Evolutionary conservation across 2,888 invertebrate species (phyloP).

Genomic region (Autographa gamma): DNA sequence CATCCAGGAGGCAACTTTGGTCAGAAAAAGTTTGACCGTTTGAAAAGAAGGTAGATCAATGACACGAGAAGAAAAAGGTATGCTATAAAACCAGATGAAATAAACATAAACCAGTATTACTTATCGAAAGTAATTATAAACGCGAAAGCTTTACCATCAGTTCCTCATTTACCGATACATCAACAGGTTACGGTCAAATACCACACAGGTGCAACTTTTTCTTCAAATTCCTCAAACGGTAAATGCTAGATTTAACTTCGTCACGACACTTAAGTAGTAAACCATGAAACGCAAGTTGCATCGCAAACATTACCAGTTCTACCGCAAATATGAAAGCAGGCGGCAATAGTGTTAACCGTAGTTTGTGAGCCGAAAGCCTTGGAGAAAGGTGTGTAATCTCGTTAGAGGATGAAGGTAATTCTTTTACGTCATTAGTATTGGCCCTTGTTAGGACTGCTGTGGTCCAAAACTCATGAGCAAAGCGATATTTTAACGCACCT

Average conservation of each 20-base stretch:
- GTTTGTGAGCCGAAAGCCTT: conserved; percentile 52
- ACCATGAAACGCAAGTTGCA: conserved; percentile 40
- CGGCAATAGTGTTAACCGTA: conserved; percentile 47
- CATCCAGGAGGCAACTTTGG: no score
- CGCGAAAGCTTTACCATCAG: background rate
- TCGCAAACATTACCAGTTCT: conserved; percentile 37
- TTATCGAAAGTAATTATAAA: background rate
- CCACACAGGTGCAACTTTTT: conserved; percentile 25
- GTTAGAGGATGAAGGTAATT: conserved; percentile 71
- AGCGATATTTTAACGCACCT: conserved; percentile 17
- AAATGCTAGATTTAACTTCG: conserved; percentile 20
- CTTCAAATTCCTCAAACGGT: conserved; percentile 34
- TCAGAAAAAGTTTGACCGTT: no score
- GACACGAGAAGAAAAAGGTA: no score
- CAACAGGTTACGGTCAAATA: background rate
- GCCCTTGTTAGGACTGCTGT: conserved; percentile 62
- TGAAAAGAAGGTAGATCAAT: no score
- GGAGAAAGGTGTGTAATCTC: conserved; percentile 72
- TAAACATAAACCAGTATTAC: background rate
- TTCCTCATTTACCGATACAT: conserved; percentile 6
- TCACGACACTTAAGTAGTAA: conserved; percentile 39
- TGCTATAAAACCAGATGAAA: no score
- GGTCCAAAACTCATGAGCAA: conserved; percentile 23
- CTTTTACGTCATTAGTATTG: conserved; percentile 65
- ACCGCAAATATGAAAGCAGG: conserved; percentile 57